These are phyloP conservation scores for Mohoua ochrocephala DNA, from an alignment of 2,113 vertebrate genomes.

Conservation along the genomic window DNA sequence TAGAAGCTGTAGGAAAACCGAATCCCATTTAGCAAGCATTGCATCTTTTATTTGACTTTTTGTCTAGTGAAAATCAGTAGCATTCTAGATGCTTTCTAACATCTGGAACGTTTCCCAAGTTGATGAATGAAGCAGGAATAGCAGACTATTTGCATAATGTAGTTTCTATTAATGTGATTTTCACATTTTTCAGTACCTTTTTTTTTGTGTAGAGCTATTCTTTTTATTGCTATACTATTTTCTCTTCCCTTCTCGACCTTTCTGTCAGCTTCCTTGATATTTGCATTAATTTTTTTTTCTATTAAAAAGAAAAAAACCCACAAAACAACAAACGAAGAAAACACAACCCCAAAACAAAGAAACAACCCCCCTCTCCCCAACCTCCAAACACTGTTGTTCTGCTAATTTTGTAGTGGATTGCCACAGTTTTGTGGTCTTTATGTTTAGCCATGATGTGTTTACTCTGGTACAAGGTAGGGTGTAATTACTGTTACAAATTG, in stretches of 20 bases:
- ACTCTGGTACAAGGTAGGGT: not conserved
- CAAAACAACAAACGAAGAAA: not conserved
- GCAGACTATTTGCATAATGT: not conserved
- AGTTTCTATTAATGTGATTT: not conserved
- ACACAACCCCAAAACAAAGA: not conserved
- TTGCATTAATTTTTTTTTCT: not conserved
- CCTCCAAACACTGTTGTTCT: not conserved
- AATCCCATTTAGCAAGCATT: not conserved
- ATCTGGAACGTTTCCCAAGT: not conserved
- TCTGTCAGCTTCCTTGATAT: not conserved
- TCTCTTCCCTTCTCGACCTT: not conserved
- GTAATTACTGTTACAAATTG: not conserved
- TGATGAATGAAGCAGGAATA: not conserved
- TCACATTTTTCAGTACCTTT: not conserved
- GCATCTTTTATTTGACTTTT: not conserved
- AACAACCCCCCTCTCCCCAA: accelerated
- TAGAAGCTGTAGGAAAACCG: not conserved
- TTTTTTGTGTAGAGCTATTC: not conserved
- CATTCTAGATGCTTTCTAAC: not conserved
- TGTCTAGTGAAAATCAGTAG: not conserved
- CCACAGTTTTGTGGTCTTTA: not conserved
- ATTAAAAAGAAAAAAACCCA: not conserved
- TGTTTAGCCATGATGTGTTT: not conserved
- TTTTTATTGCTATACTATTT: not conserved
- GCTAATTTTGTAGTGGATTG: not conserved